Conservation (phyloP, 1,140 invertebrate genomes). For the Anadara kagoshimensis region DNA sequence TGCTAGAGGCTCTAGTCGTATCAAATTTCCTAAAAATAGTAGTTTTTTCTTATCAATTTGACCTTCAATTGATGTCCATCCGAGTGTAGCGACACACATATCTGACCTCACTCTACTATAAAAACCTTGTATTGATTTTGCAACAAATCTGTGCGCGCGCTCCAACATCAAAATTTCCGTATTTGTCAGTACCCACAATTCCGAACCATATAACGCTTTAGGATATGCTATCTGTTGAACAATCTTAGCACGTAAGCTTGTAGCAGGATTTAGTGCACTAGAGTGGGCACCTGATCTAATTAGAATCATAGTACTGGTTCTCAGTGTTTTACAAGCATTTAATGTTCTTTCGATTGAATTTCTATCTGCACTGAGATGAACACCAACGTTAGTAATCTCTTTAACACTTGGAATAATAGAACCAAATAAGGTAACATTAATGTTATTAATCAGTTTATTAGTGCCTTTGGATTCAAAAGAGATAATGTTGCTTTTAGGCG, state of each 20-base stretch:
- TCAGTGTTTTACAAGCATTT: background rate
- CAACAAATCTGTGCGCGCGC: background rate
- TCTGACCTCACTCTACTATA: too few relatives aligned
- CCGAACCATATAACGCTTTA: background rate
- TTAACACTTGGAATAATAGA: too few relatives aligned
- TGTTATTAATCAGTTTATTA: too few relatives aligned
- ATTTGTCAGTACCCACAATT: background rate
- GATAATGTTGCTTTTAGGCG: too few relatives aligned
- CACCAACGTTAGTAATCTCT: too few relatives aligned
- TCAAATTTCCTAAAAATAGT: too few relatives aligned
- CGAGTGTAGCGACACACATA: background rate
- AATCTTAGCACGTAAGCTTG: background rate
- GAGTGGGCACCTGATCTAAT: background rate
- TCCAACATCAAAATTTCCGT: background rate
- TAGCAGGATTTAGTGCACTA: background rate
- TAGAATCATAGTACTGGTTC: background rate
- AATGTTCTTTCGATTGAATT: background rate
- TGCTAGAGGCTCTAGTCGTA: too few relatives aligned
- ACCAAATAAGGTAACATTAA: too few relatives aligned
- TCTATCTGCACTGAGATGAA: background rate
- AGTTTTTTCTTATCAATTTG: background rate
- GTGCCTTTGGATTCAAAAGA: too few relatives aligned
- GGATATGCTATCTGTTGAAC: too few relatives aligned
- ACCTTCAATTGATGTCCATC: background rate
- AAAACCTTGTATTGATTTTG: constrained; percentile 2